Base-by-base conservation (phyloP, 2,888 invertebrate species). In the Drosophila neotestacea region DNA sequence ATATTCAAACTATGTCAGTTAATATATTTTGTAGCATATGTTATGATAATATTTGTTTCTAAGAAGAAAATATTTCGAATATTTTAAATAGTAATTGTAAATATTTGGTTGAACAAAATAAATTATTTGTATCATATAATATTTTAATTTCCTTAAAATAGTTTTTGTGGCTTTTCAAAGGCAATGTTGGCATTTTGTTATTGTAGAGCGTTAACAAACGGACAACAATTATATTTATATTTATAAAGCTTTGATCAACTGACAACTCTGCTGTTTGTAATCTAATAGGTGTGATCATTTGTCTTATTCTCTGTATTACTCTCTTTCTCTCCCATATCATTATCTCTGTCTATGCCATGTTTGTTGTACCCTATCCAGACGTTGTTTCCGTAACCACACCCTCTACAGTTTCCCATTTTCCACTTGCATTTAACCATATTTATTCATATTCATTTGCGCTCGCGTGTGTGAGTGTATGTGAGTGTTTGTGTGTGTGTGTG, bases 371-470 rank as follows among this genome's bases (percentile, higher is more conserved):
- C 16, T 5, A 34, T 34, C 48, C 11, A 48, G 48, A 22, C 11
- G 34, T 0, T 38, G 51, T 27, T 56, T 54, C 36, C 55, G 34
- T 27, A 36, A 42, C 55, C 55, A 16, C 11, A 13, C 55, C 13
- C 47, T 27, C n/a, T 46, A 38, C 46, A 50, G 39, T 28, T 42
- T 22, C 27, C 42, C 34, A 54, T 54, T 54, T 22, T 38, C n/a
- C 58, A 46, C 46, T 66, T 52, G 54, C 66, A 65, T 50, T 64
- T 66, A 42, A 63, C 64, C 55, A 68, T 66, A 70, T 73, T 73
- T 60, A 70, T 70, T 71, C 73, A 75, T 73, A 68, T 71, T 72
- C 59, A 48, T 78, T 70, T 60, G 38, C 28, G 22, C 28, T 13
- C 9, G 34, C 10, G 7, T 11, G 11, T 32, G 11, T 13, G 54